phyloP scores from a whole-genome alignment of 2,797 vertebrate species.

The Sebastolobus altivelis region DNA sequence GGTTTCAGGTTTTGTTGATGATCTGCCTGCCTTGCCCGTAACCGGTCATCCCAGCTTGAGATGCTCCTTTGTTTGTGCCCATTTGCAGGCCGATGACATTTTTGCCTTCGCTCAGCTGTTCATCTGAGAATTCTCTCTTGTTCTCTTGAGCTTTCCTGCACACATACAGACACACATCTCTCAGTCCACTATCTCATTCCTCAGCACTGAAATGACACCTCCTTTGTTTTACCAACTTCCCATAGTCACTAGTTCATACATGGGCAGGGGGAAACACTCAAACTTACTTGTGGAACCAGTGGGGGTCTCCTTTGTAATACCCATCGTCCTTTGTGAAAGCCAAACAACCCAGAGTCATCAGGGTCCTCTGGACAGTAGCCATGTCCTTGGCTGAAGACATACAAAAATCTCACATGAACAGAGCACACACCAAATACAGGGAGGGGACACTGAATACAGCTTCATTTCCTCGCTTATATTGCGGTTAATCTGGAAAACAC shows the following conservation, averaged over 20 bases:
- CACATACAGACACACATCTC: slow-evolving; percentile 36
- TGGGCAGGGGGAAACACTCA: not conserved
- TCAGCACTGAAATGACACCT: slow-evolving; percentile 32
- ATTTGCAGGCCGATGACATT: slow-evolving; percentile 96
- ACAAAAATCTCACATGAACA: slow-evolving; percentile 47
- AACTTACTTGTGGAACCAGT: slow-evolving; percentile 96
- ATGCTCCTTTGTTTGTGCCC: slow-evolving; percentile 95
- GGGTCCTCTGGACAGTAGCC: slow-evolving; percentile 94
- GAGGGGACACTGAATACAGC: not conserved
- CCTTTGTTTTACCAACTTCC: slow-evolving; percentile 17
- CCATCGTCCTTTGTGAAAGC: slow-evolving; percentile 94
- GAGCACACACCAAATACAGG: slow-evolving; percentile 1
- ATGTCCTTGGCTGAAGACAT: slow-evolving; percentile 88
- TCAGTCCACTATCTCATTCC: slow-evolving; percentile 28
- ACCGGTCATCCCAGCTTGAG: slow-evolving; percentile 94
- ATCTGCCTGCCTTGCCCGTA: slow-evolving; percentile 95
- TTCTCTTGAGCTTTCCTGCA: slow-evolving; percentile 95
- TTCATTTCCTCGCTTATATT: not conserved
- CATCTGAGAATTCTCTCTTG: slow-evolving; percentile 92
- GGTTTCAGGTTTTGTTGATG: slow-evolving; percentile 82
- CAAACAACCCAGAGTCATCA: slow-evolving; percentile 93
- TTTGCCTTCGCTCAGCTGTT: slow-evolving; percentile 93
- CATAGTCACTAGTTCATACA: not conserved
- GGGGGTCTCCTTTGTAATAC: slow-evolving; percentile 91
- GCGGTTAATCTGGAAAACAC: not conserved